These are phyloP conservation scores for Dicaeum eximium DNA, from an alignment of 2,113 vertebrate genomes.

Conservation along the genomic window DNA sequence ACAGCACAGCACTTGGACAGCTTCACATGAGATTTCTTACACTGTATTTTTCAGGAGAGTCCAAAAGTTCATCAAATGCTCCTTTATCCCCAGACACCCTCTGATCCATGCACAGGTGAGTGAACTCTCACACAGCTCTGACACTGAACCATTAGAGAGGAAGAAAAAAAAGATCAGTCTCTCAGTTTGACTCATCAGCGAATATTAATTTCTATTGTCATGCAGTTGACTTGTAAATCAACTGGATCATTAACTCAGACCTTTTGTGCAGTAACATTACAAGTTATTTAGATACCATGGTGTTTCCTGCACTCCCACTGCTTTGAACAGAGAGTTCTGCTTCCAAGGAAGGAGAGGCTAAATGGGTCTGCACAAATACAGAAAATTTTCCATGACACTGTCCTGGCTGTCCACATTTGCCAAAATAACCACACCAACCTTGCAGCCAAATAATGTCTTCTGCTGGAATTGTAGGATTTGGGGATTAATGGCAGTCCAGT, in stretches of 20 bases:
- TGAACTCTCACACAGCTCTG: background rate
- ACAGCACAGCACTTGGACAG: background rate
- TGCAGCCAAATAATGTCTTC: background rate
- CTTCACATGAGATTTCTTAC: background rate
- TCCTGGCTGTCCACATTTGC: background rate
- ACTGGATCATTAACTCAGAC: conserved; percentile 53
- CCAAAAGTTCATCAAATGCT: background rate
- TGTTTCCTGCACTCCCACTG: background rate
- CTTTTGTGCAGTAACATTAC: conserved; percentile 1
- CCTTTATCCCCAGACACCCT: background rate
- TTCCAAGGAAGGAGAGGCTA: background rate
- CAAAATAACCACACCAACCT: background rate
- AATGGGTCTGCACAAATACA: background rate
- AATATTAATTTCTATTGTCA: conserved; percentile 52
- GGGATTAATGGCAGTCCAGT: background rate
- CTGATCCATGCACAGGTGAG: background rate
- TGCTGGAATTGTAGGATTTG: background rate
- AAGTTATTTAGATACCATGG: background rate
- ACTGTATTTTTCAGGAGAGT: background rate
- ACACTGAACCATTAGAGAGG: background rate
- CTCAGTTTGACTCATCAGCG: conserved; percentile 17
- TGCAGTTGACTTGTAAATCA: conserved; percentile 47
- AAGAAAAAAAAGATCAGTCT: background rate
- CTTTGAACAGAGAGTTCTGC: background rate
- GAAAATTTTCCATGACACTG: background rate